Base-by-base conservation (phyloP, 2,888 invertebrate genomes). In the Acrocera orbiculus region DNA sequence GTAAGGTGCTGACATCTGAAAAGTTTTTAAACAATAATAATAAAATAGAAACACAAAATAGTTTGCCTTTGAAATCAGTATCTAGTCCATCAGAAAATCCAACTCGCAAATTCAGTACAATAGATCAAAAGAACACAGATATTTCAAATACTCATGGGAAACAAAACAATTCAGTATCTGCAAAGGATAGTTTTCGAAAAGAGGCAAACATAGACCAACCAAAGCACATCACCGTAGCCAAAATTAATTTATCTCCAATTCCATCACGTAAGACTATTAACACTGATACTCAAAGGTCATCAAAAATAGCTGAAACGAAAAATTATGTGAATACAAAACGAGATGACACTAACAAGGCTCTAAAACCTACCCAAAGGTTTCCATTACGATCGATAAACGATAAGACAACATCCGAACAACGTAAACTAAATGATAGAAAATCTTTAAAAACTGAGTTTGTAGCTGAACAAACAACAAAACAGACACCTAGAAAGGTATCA, bases 181-280 rank as follows among this genome's bases (percentile, higher is more conserved):
- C n/a, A n/a, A n/a, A n/a, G n/a, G n/a, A n/a, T n/a, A n/a, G n/a
- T n/a, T n/a, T n/a, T n/a, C n/a, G n/a, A n/a, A n/a, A n/a, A n/a
- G n/a, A n/a, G n/a, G n/a, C n/a, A n/a, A n/a, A n/a, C n/a, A n/a
- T n/a, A n/a, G 35, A 41, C 9, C 38, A 38, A 14, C 37, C 38
- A 6, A 45, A 35, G 11, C 44, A 45, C 16, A 35, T 44, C 15
- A 43, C 46, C 9, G 42, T 43, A 2, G 46, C 46, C 7, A 45
- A 42, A 27, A 44, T 45, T 27, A 37, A 45, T 22, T 33, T 45
- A 5, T 43, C 46, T 5, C 42, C 40, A 7, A 40, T 38, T 22
- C 35, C 36, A 6, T 34, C 41, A 11, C 39, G 44, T 9, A 43
- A 38, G 23, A 26, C 26, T 19, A 35, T 29, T 22, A 29, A 26